Conservation (phyloP, 2,797 vertebrate species). For the Cottoperca gobio region DNA sequence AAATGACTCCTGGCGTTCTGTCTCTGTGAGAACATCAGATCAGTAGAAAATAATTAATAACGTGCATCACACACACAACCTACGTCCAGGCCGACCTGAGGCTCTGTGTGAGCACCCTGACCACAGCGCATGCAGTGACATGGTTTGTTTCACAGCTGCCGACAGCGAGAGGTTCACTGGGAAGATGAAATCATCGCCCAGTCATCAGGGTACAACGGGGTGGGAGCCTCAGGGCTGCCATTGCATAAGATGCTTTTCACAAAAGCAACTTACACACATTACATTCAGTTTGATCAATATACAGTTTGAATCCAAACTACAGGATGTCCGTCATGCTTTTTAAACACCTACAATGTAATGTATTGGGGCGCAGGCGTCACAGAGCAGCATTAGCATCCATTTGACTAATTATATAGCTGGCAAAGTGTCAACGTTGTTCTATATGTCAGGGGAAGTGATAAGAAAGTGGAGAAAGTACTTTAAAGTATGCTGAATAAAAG, state of each 20-base stretch:
- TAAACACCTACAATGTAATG: too few species aligned
- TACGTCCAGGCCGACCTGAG: slow-evolving; percentile 13
- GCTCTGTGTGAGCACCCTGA: slow-evolving; percentile 22
- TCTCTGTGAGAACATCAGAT: slow-evolving; percentile 13
- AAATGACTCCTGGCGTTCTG: slow-evolving; percentile 1
- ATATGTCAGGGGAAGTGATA: neutral
- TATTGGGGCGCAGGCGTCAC: too few species aligned
- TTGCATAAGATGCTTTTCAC: slow-evolving; percentile 47
- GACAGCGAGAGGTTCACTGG: slow-evolving; percentile 28
- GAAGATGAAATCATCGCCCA: slow-evolving; percentile 47
- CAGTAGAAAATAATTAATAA: slow-evolving; percentile 48
- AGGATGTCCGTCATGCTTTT: neutral
- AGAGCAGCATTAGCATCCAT: too few species aligned
- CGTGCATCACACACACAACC: slow-evolving; percentile 40
- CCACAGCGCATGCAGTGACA: slow-evolving; percentile 2
- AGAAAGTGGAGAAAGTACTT: neutral
- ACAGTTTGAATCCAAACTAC: neutral
- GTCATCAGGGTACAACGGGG: slow-evolving; percentile 36
- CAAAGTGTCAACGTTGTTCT: neutral
- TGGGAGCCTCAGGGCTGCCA: neutral
- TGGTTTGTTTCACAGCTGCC: slow-evolving; percentile 47
- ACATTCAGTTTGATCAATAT: neutral
- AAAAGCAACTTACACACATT: neutral
- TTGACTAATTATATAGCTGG: neutral
- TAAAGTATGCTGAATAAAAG: neutral